phyloP scores from a whole-genome alignment of 2,113 vertebrate species.

The Percina caprodes region DNA sequence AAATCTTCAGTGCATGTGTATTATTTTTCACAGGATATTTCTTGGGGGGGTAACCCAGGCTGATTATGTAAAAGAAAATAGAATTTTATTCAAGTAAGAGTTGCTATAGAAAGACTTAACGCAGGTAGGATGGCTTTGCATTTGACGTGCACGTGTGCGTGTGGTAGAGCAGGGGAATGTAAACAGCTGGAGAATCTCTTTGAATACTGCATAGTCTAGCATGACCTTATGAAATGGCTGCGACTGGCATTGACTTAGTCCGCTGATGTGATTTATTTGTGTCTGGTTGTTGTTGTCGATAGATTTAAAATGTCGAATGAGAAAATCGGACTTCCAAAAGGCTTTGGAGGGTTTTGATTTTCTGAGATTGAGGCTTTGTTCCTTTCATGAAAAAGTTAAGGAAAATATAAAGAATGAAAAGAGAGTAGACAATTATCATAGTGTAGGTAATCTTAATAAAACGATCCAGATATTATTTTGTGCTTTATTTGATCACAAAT shows the following conservation, averaged over 20 bases:
- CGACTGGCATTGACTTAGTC: conserved; percentile 14
- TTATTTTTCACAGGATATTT: neutral
- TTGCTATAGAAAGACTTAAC: neutral
- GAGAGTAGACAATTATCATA: neutral
- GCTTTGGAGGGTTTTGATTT: conserved; percentile 5
- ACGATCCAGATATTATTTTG: neutral
- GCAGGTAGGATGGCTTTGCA: neutral
- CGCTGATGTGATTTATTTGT: conserved; percentile 27
- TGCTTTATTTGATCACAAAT: neutral
- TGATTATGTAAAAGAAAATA: neutral
- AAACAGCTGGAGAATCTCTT: conserved; percentile 70
- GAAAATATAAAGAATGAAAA: neutral
- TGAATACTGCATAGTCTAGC: neutral
- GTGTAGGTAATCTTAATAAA: neutral
- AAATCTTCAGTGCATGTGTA: neutral
- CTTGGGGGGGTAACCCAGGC: neutral
- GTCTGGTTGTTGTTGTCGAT: conserved; percentile 1
- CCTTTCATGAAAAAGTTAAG: neutral
- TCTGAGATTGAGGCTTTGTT: neutral
- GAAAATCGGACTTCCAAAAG: neutral
- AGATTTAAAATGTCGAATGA: neutral
- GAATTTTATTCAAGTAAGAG: neutral
- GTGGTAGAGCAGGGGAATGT: conserved; percentile 66
- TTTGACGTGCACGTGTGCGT: conserved; percentile 31
- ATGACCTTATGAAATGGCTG: conserved; percentile 61